Conservation (phyloP, 2,888 invertebrate genomes). For the Leptinotarsa peninsularis region DNA sequence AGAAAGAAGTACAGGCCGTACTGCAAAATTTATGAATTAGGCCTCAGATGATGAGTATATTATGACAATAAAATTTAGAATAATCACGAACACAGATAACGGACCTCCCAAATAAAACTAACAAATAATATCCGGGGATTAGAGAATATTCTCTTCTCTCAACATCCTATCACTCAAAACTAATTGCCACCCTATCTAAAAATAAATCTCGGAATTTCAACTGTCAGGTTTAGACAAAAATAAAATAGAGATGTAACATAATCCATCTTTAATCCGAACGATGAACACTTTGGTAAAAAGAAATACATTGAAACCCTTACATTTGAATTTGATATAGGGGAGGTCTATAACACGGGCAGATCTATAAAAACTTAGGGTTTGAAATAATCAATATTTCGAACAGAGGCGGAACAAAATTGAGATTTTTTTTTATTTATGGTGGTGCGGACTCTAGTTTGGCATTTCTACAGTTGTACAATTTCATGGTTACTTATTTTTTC, state of each 20-base stretch:
- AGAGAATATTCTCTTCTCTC: background rate
- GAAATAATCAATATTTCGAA: slow-evolving; percentile 28
- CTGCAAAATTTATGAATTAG: too few relatives aligned
- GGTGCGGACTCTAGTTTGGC: background rate
- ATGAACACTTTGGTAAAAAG: slow-evolving; percentile 23
- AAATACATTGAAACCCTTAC: slow-evolving; percentile 33
- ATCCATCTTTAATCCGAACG: slow-evolving; percentile 28
- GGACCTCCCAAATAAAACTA: too few relatives aligned
- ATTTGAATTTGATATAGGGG: slow-evolving; percentile 39
- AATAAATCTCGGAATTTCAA: slow-evolving; percentile 30
- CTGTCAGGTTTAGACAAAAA: slow-evolving; percentile 1
- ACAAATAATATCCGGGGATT: background rate
- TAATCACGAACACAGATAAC: too few relatives aligned
- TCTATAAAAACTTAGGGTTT: slow-evolving; percentile 21
- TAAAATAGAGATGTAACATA: slow-evolving; percentile 29
- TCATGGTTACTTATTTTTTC: too few relatives aligned
- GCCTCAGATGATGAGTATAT: too few relatives aligned
- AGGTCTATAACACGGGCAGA: slow-evolving; percentile 1
- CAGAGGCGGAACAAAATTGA: background rate
- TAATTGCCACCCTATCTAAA: slow-evolving; percentile 8
- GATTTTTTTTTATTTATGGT: too few relatives aligned
- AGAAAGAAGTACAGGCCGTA: too few relatives aligned
- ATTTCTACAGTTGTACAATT: background rate
- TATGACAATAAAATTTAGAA: too few relatives aligned
- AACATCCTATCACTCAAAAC: background rate